A percentile compares a stretch with the other conserved stretches of the same genome.
These are phyloP conservation scores for Amiota communis DNA, from an alignment of 2,888 invertebrate species.

Conservation along the genomic window DNA sequence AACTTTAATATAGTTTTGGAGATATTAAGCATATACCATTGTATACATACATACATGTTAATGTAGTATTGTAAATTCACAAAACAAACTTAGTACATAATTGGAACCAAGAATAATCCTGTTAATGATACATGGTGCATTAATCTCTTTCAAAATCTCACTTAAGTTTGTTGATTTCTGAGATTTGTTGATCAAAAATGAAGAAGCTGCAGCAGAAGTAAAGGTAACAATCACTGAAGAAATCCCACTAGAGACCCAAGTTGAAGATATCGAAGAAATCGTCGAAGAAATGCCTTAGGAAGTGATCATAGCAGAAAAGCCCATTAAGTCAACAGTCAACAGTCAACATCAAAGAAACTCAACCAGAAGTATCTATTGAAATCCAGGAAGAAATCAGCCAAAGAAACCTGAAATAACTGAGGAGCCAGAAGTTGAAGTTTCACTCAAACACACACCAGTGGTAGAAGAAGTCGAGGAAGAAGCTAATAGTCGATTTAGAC, in stretches of 20 bases:
- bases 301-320: conserved; percentile 46
- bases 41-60: no score
- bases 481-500: no score
- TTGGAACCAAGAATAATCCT: no score
- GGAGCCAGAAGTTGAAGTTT: conserved; percentile 75
- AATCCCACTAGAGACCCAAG: conserved; percentile 51
- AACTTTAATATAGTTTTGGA: no score
- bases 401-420: conserved; percentile 65
- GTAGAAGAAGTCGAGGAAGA: conserved; percentile 73
- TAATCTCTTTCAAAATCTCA: no score
- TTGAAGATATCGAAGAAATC: conserved; percentile 62
- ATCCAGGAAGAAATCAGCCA: conserved; percentile 63
- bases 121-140: no score
- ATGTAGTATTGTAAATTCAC: no score
- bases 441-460: conserved; percentile 71
- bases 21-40: no score
- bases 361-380: conserved; percentile 43
- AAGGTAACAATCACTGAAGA: conserved; percentile 66
- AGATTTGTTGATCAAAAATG: conserved; percentile 25
- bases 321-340: conserved; percentile 54
- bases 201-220: conserved; percentile 66
- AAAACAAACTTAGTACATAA: no score
- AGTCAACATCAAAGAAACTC: conserved; percentile 48
- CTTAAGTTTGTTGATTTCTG: no score
- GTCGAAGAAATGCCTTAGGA: conserved; percentile 42